Conservation (phyloP, 2,888 invertebrate species). For the Apotomis betuletana region DNA sequence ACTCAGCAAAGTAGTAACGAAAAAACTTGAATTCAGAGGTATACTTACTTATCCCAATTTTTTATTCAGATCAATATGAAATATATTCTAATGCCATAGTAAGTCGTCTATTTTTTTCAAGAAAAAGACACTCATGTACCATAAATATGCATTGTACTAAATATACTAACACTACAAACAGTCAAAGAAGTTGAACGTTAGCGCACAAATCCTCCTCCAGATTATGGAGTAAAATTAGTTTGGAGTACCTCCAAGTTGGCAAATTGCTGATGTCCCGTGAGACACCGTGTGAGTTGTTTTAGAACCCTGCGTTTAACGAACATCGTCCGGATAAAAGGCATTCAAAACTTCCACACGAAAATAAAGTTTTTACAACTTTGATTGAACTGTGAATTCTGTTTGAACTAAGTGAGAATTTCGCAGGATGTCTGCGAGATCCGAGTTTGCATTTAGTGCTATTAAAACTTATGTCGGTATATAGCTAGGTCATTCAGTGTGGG, state of each 20-base stretch:
- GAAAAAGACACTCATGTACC: no score
- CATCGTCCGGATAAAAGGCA: constrained; percentile 54
- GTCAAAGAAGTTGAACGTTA: constrained; percentile 38
- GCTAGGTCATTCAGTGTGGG: background rate
- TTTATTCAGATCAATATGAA: no score
- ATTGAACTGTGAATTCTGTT: constrained; percentile 40
- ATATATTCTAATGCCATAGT: no score
- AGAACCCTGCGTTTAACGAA: constrained; percentile 50
- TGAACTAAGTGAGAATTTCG: constrained; percentile 34
- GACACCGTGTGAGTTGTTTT: constrained; percentile 55
- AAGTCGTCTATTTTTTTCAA: no score
- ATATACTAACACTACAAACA: constrained; percentile 4
- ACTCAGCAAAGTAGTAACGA: no score
- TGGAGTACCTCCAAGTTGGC: constrained; percentile 58
- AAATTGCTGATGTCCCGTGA: constrained; percentile 54
- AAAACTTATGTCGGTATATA: constrained; percentile 31
- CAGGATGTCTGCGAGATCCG: constrained; percentile 23
- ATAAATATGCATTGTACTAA: background rate
- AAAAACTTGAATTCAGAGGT: no score
- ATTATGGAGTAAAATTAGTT: constrained; percentile 67
- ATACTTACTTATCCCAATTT: no score
- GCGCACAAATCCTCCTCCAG: constrained; percentile 49
- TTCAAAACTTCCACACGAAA: constrained; percentile 51
- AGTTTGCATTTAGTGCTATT: constrained; percentile 40
- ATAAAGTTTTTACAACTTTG: constrained; percentile 42